Conservation (phyloP, 2,888 invertebrate genomes). For the Tetranychus truncatus region DNA sequence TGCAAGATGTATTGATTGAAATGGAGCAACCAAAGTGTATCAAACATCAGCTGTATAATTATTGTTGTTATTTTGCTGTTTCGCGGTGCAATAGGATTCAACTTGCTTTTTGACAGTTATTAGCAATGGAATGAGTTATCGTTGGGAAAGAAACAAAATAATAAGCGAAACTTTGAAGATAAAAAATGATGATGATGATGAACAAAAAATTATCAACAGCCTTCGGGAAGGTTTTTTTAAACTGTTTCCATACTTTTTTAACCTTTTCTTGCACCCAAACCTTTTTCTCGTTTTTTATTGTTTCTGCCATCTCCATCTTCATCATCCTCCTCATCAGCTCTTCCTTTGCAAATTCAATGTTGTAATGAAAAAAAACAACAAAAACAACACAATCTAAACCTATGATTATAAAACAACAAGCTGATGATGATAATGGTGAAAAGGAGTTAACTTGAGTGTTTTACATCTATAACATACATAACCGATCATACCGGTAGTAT, state of each 20-base stretch:
- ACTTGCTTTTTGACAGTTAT: not conserved
- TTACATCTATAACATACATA: not conserved
- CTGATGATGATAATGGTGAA: not conserved
- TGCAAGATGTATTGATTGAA: too few relatives aligned
- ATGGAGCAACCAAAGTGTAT: too few relatives aligned
- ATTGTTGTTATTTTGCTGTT: not conserved
- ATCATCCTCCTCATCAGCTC: not conserved
- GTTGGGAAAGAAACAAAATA: not conserved
- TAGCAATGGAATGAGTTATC: not conserved
- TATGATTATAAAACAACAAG: not conserved
- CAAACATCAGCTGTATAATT: too few relatives aligned
- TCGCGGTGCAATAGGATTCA: not conserved
- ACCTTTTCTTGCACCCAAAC: not conserved
- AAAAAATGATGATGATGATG: too few relatives aligned
- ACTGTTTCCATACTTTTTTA: not conserved
- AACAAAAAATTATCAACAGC: not conserved
- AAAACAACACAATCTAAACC: not conserved
- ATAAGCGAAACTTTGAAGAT: too few relatives aligned
- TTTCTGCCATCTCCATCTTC: not conserved
- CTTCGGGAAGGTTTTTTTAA: not conserved
- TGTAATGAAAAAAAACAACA: not conserved
- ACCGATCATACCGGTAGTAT: not conserved
- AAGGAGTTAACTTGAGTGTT: not conserved
- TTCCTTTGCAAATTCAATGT: not conserved
- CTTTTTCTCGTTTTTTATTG: not conserved